Evolutionary conservation across 2,113 vertebrate genomes (phyloP), one percentile per base, ranked within the genome.

Genomic region (Vireo altiloquus): DNA sequence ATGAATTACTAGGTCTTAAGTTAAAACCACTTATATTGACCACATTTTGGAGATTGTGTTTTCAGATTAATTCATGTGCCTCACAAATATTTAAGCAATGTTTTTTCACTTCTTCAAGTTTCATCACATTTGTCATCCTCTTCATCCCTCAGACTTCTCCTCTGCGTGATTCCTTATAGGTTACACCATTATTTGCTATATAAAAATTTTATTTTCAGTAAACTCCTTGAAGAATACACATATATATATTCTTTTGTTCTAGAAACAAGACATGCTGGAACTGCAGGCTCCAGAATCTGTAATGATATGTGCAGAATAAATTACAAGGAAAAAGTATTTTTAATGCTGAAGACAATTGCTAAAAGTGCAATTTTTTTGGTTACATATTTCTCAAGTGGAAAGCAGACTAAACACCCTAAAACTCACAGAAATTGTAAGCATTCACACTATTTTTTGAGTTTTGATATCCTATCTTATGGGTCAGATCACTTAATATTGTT

Each of bases 361-460:
- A 61, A 68, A 81, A 68, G 47, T 42, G 7, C 1, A 28, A 1
- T 1, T 28, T n/a, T 53, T 31, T 69, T 37, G 0, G 20, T 49
- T 23, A 65, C 5, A 0, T 77, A 40, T 65, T 77, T 84, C 33
- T 96, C 27, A 79, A 42, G 13, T 31, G 21, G 3, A 9, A 50
- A 69, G 56, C 8, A 42, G 28, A 49, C 17, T 53, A 46, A 87
- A 10, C 4, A 22, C 11, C 16, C 22, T 64, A 35, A 87, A 83
- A 86, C 23, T 69, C 8, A 19, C 3, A 53, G n/a, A 61, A 75
- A 40, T 25, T 66, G 3, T 27, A 84, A 83, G 3, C 6, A 39
- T 61, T 78, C 57, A 44, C 2, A 39, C 0, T 15, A 18, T 17
- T 72, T 78, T 27, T 18, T 39, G 2, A 52, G 20, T 65, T 84